Conservation (phyloP, 2,113 vertebrate species). For the Balaenoptera acutorostrata region DNA sequence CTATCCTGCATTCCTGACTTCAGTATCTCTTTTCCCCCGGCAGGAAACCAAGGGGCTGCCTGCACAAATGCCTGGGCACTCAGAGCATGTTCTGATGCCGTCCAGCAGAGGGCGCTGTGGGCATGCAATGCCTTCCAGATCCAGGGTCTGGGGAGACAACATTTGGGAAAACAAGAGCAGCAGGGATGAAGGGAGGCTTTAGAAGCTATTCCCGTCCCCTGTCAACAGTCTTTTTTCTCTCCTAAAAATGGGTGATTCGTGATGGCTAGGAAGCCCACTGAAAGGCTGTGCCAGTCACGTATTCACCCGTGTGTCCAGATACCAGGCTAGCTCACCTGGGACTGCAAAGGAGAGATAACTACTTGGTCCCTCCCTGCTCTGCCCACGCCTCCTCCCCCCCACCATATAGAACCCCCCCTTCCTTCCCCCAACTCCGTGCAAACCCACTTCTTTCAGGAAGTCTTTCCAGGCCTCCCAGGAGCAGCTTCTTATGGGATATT, state of each 20-base stretch:
- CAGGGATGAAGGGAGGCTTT: background rate
- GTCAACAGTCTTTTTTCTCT: slow-evolving; percentile 20
- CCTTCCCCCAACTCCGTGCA: background rate
- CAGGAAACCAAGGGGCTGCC: background rate
- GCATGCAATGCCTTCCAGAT: slow-evolving; percentile 8
- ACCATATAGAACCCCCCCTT: background rate
- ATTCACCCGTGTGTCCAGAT: background rate
- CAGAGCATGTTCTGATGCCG: background rate
- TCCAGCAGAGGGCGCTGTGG: slow-evolving; percentile 64
- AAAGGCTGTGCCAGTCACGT: background rate
- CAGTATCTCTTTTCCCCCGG: background rate
- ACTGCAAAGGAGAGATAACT: background rate
- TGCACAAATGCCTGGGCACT: background rate
- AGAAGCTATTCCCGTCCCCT: slow-evolving; percentile 44
- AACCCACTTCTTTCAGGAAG: background rate
- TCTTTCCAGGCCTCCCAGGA: background rate
- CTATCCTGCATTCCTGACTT: background rate
- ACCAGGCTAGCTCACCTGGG: background rate
- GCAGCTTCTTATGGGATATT: background rate
- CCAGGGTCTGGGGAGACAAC: background rate
- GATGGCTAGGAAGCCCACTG: slow-evolving; percentile 36
- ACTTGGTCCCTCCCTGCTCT: background rate
- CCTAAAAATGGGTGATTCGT: slow-evolving; percentile 41
- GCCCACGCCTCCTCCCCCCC: background rate
- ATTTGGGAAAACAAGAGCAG: background rate